phyloP scores from a whole-genome alignment of 2,888 invertebrate species.

The Ormyrus labotus region DNA sequence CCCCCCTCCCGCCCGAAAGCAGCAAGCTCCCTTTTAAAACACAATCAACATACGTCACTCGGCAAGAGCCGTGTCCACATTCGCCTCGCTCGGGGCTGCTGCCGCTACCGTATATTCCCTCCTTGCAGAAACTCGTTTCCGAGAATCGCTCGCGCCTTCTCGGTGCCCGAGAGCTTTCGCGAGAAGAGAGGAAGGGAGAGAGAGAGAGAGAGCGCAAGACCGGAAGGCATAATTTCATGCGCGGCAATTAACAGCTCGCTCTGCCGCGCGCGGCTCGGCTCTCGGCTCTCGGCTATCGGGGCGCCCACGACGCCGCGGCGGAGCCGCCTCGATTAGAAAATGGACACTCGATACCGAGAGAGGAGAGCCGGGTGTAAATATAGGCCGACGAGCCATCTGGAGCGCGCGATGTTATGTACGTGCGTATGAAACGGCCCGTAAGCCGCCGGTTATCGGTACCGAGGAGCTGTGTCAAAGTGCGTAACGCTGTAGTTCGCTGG shows the following conservation, averaged over 20 bases:
- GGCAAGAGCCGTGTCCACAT: too few species aligned
- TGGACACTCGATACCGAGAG: conserved; percentile 37
- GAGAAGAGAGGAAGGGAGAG: not conserved
- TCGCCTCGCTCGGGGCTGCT: not conserved
- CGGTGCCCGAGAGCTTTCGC: conserved; percentile 3
- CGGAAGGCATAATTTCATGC: conserved; percentile 48
- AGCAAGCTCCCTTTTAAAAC: too few species aligned
- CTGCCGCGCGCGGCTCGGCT: not conserved
- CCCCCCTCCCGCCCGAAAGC: too few species aligned
- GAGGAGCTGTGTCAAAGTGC: conserved; percentile 44
- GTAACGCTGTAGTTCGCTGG: not conserved
- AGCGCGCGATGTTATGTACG: not conserved
- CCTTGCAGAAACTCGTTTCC: conserved; percentile 27
- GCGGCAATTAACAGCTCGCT: conserved; percentile 37
- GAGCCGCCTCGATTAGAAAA: conserved; percentile 39
- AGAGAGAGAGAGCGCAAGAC: not conserved
- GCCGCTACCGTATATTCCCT: conserved; percentile 9
- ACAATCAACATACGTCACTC: not conserved
- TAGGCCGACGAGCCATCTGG: conserved; percentile 32
- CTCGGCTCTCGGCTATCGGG: not conserved
- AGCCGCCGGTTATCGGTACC: conserved; percentile 10
- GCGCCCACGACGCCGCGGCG: conserved; percentile 7
- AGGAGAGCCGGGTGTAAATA: conserved; percentile 7
- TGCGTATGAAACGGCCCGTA: not conserved
- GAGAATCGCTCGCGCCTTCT: conserved; percentile 16